Base-by-base conservation (phyloP, 92 coral and sea anemone species). In the Anthopleura xanthogrammica region DNA sequence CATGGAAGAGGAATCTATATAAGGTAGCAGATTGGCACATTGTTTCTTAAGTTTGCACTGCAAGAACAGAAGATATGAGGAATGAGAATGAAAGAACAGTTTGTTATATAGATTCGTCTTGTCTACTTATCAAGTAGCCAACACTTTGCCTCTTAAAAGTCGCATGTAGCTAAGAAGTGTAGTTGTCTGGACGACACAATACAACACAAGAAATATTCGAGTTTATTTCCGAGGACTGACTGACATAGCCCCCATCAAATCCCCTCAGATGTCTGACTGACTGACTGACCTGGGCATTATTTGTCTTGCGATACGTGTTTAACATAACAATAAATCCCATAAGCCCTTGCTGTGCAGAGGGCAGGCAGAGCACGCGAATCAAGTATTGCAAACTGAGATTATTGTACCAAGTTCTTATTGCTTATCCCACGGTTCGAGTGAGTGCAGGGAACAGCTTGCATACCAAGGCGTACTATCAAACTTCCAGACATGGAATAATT, bases 271-370 rank as follows among this genome's bases (percentile, higher is more conserved):
- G 43, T 29, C 24, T 14, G 24, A 68, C 74, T 68, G 74, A 29
- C 42, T 36, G 16, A 54, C 13, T 54, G 58, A 54, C 41, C 41
- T 68, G 74, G 74, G 16, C 36, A 68, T 36, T 68, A 14, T 68
- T 68, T 20, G 29, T 68, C 74, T 68, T 24, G 42, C 9, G 74
- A 68, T 24, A 68, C 43, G 74, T 68, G 72, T 64, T 29, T 64
- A 12, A 64, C 2, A 64, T 64, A 11, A 64, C 39, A 24, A 19
- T 68, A 68, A 29, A 36, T 68, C 74, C 74, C 74, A 68, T 13
- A 68, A 68, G 46, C 74, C 74, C 74, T 68, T 29, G 74, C 74
- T 68, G 74, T 36, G 41, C 36, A 68, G 1, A 36, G 74, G 74
- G 74, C 16, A 68, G 74, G 17, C 74, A 62, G 70, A 68, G 74